Base-by-base conservation (phyloP, 2,113 vertebrate species). In the Mesocricetus auratus region DNA sequence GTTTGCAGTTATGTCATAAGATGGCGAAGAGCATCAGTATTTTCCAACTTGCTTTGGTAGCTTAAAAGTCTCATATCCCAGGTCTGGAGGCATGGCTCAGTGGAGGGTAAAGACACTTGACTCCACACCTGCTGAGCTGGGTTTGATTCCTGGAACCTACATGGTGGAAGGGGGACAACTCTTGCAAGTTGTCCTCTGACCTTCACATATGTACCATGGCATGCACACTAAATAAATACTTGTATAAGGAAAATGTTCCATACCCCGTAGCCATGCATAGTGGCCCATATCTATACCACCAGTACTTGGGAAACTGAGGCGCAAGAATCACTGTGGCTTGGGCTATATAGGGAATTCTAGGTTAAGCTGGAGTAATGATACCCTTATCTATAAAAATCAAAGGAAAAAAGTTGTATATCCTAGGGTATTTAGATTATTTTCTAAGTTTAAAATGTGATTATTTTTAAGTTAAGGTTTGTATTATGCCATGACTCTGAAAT, bases 401-500 rank as follows among this genome's bases (percentile, higher is more conserved):
- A 36, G 24, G 36, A 15, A 85, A 90, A 79, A 73, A 79, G 29
- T 36, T 85, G 26, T 47, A 2, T 58, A 21, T 92, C 6, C 39
- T 78, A 42, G 86, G 69, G 16, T 74, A 26, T 50, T 90, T 89
- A 69, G 71, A 26, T 86, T 86, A 12, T 68, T 15, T 71, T 91
- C 16, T 60, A 71, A 68, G 31, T 86, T 83, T 50, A 71, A 96
- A 87, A 79, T 79, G 62, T 91, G n/a, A 19, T 83, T 91, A 82
- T 36, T 69, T 91, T 56, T 11, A 53, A 95, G 11, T 69, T 94
- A 74, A 64, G 10, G 33, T 94, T 87, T 93, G 53, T 62, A 33
- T 15, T 75, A 6, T 7, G 4, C 60, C n/a, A 71, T 21, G 9
- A 94, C 86, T 97, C 68, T 93, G 78, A 96, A 92, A 89, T 82